Base-by-base conservation (phyloP, 64 coral and sea anemone genomes). In the Porites lutea region DNA sequence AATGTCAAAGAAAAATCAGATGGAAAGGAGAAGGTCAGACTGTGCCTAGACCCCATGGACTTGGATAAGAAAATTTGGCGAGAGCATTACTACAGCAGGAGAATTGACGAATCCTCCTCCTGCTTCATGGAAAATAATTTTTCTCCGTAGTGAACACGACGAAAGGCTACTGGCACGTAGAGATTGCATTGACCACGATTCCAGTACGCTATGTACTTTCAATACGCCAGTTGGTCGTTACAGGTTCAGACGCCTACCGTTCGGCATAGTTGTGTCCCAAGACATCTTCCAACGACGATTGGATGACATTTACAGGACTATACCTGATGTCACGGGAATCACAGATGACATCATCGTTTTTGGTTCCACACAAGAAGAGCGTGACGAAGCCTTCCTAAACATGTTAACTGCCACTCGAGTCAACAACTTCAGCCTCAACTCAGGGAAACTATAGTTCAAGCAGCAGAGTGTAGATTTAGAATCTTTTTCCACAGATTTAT, bases 81-180 rank as follows among this genome's bases (percentile, higher is more conserved):
- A 2, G 64, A 94, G 27, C 87, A 83, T 37, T 85, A 89, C 13
- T 94, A 94, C 47, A 94, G 5, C 27, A 83, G 80, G 16, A 89
- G 83, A 18, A 88, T 71, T 61, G 91, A 88, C 22, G 91, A 93
- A 77, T 93, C 77, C 74, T 93, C 0, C 69, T 79, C 4, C 20
- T 61, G 13, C 77, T 89, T 4, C 86, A 83, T 66, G 86, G 72
- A 16, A 89, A 89, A 68, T 59, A 90, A 52, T 95, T 83, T 52
- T 90, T 95, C 79, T 90, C 93, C 51, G 79, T 90, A 0, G 81
- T 79, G 3, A 71, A 94, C 65, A 86, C 87, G 7, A 89, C 60
- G 15, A 90, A 92, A 89, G 87, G 92, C 1, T 74, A 94, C 74
- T 90, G 89, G 77, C 79, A 94, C 49, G 92, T 94, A 6, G 79